Conservation (phyloP, 2,888 invertebrate genomes). For the Eupithecia subumbrata region DNA sequence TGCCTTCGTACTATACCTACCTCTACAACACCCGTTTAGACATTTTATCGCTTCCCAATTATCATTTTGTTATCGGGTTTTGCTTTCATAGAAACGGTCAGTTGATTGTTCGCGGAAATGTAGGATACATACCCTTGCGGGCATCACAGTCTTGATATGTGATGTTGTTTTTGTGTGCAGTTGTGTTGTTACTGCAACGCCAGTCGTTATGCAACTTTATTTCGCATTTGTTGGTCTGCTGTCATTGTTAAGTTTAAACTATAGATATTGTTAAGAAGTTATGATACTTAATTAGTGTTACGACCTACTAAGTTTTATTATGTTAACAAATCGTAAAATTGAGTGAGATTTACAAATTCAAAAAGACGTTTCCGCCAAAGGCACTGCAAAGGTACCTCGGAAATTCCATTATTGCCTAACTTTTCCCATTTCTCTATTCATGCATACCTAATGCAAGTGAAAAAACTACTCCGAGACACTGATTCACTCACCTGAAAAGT, state of each 20-base stretch:
- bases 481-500: constrained; percentile 38
- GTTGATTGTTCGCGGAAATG: constrained; percentile 47
- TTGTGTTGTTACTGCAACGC: constrained; percentile 16
- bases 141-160: constrained; percentile 44
- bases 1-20: constrained; percentile 20
- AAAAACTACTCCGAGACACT: constrained; percentile 29
- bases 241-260: background rate
- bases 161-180: constrained; percentile 28
- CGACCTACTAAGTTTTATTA: background rate
- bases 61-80: constrained; percentile 64
- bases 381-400: constrained; percentile 14
- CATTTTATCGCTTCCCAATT: constrained; percentile 75
- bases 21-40: constrained; percentile 59
- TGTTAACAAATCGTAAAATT: background rate
- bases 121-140: constrained; percentile 35
- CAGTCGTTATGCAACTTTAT: constrained; percentile 16
- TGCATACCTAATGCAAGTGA: constrained; percentile 37
- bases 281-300: background rate
- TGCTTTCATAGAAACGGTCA: constrained; percentile 41
- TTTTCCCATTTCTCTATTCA: constrained; percentile 36
- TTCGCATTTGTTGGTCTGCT: constrained; percentile 17
- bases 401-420: constrained; percentile 31
- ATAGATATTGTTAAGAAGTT: background rate
- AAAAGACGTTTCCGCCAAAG: constrained; percentile 7
- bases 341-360: background rate